Conservation (phyloP, 2,113 vertebrate genomes). For the Ophthalmolycus amberensis region DNA sequence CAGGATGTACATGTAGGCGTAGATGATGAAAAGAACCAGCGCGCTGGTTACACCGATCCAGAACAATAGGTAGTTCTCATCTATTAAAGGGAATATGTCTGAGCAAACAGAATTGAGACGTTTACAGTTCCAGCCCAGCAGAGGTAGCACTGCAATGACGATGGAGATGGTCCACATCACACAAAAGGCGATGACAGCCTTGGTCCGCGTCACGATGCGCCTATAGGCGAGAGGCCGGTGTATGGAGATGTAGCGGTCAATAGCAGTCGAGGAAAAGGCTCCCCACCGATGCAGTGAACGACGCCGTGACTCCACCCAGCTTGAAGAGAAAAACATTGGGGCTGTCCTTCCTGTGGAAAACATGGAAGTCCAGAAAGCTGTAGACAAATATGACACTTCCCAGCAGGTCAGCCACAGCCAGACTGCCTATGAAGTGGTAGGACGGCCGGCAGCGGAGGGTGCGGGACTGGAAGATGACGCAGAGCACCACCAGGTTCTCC, state of each 20-base stretch:
- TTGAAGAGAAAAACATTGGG: constrained; percentile 98
- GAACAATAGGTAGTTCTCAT: constrained; percentile 97
- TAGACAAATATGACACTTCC: constrained; percentile 99
- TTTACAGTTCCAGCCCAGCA: constrained; percentile 99
- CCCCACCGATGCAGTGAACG: constrained; percentile 96
- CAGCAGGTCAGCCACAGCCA: constrained; percentile 96
- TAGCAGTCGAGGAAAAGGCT: constrained; percentile 99
- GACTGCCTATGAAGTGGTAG: constrained; percentile 98
- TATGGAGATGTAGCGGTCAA: constrained; percentile 98
- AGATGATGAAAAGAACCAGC: constrained; percentile 96
- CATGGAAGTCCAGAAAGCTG: constrained; percentile 99
- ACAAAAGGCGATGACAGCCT: constrained; percentile 97
- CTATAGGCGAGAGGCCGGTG: constrained; percentile 96
- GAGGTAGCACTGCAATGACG: constrained; percentile 94
- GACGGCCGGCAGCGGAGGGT: constrained; percentile 95
- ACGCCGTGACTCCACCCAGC: constrained; percentile 96
- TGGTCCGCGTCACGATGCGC: constrained; percentile 96
- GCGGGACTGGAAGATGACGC: constrained; percentile 95
- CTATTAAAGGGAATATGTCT: constrained; percentile 98
- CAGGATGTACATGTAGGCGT: constrained; percentile 98
- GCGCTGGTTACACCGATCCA: constrained; percentile 97
- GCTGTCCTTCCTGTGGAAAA: constrained; percentile 97
- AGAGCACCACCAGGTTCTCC: constrained; percentile 96
- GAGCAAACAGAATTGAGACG: constrained; percentile 94
- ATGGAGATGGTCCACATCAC: constrained; percentile 99